Conservation (phyloP, 2,797 vertebrate genomes). For the Podarcis siculus region DNA sequence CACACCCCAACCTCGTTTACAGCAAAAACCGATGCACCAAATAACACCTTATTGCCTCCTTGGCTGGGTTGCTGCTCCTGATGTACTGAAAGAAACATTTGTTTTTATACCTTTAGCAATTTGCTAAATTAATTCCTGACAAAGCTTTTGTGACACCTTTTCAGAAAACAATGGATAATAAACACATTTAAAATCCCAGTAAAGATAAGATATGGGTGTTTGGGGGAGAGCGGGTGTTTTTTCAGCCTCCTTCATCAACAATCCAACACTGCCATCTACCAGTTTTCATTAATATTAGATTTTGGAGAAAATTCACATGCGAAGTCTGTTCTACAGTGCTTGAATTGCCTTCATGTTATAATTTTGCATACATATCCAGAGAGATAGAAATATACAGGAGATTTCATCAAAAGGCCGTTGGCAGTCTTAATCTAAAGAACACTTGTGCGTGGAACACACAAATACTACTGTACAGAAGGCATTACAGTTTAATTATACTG, state of each 20-base stretch:
- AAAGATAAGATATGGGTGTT: background rate
- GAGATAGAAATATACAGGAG: background rate
- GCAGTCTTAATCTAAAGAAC: background rate
- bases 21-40: rapidly evolving
- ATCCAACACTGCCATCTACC: slow-evolving; percentile 77
- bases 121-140: slow-evolving; percentile 44
- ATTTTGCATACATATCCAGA: background rate
- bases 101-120: slow-evolving; percentile 30
- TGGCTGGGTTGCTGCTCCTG: background rate
- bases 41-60: background rate
- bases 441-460: background rate
- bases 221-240: background rate
- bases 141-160: slow-evolving; percentile 41
- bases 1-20: background rate
- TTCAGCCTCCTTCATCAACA: slow-evolving; percentile 53
- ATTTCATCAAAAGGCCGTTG: background rate
- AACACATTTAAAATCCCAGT: slow-evolving; percentile 30
- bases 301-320: background rate
- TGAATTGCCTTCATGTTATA: slow-evolving; percentile 14
- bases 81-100: slow-evolving; percentile 33
- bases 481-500: background rate
- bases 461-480: background rate
- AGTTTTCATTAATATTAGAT: slow-evolving; percentile 55
- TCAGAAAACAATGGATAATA: slow-evolving; percentile 49
- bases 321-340: background rate